Percentiles rank a stretch among this genome's conserved stretches.
These are phyloP conservation scores for Torymus texanus DNA, from an alignment of 2,888 invertebrate genomes.

Conservation along the genomic window DNA sequence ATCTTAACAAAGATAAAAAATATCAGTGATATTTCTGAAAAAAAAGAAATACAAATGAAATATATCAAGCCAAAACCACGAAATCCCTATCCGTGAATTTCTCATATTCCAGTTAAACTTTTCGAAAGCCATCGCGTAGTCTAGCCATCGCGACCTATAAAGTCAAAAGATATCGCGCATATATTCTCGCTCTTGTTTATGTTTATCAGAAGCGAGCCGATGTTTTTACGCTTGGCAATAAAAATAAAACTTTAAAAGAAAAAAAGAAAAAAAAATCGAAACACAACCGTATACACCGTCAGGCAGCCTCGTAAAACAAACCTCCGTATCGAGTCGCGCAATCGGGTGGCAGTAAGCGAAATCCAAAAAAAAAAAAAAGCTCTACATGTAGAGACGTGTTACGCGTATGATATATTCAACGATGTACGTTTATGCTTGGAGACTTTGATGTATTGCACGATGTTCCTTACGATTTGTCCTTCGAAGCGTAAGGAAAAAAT, in stretches of 20 bases:
- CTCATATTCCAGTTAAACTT: too few species aligned
- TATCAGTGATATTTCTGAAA: too few species aligned
- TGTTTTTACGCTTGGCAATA: constrained; percentile 13
- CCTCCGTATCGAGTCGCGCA: constrained; percentile 17
- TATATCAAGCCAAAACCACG: too few species aligned
- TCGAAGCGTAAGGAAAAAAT: constrained; percentile 9
- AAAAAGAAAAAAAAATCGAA: constrained; percentile 5
- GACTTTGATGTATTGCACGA: constrained; percentile 29
- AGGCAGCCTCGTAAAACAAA: constrained; percentile 33
- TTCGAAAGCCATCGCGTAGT: too few species aligned
- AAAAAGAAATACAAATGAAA: too few species aligned
- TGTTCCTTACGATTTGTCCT: constrained; percentile 9
- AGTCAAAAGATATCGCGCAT: not conserved
- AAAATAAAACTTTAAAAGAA: constrained; percentile 14
- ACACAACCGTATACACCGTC: not conserved
- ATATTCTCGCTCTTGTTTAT: constrained; percentile 6
- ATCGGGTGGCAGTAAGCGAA: constrained; percentile 10
- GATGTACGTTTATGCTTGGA: constrained; percentile 11
- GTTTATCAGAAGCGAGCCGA: constrained; percentile 2
- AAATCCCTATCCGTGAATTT: too few species aligned
- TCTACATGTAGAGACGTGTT: not conserved
- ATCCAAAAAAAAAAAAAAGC: constrained; percentile 26
- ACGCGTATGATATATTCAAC: constrained; percentile 25
- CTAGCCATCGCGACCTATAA: not conserved
- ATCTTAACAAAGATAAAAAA: too few species aligned